Percentiles rank a stretch among this genome's conserved stretches.
Evolutionary conservation across 2,113 vertebrate species (phyloP).

Genomic region (Pelodiscus sinensis): DNA sequence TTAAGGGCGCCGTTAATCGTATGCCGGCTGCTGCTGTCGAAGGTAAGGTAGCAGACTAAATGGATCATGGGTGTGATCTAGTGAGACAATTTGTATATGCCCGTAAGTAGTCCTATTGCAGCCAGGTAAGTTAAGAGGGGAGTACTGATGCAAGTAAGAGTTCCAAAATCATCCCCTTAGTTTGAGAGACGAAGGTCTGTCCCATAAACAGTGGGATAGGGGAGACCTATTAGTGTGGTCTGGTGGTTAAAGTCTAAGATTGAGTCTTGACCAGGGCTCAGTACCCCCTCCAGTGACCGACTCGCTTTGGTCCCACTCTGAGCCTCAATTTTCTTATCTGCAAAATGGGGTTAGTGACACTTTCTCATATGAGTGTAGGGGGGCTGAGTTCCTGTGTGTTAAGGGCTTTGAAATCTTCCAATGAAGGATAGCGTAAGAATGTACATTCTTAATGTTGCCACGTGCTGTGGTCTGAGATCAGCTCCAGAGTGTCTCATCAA

Average conservation of each 20-base stretch:
- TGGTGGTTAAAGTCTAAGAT: not conserved
- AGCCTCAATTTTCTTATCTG: not conserved
- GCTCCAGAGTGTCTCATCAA: not conserved
- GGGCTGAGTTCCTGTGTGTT: not conserved
- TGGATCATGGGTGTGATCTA: fast-evolving
- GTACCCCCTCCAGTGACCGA: not conserved
- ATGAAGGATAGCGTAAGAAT: not conserved
- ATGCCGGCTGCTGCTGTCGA: not conserved
- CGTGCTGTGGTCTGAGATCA: not conserved
- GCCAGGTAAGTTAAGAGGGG: not conserved
- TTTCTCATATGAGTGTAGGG: conserved; percentile 13
- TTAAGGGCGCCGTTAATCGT: not conserved
- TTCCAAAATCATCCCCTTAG: not conserved
- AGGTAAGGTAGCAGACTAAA: not conserved
- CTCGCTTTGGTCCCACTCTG: not conserved
- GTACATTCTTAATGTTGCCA: not conserved
- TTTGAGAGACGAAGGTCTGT: not conserved
- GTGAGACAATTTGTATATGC: not conserved
- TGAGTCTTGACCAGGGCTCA: not conserved
- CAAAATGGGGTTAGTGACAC: conserved; percentile 10
- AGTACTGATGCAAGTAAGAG: not conserved
- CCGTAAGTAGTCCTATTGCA: not conserved
- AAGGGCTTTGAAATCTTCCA: not conserved
- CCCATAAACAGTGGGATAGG: not conserved
- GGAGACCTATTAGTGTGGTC: fast-evolving